A percentile compares a stretch with the other conserved stretches of the same genome.
Evolutionary conservation across 2,888 invertebrate genomes (phyloP).

Genomic region (Nasonia oneida): DNA sequence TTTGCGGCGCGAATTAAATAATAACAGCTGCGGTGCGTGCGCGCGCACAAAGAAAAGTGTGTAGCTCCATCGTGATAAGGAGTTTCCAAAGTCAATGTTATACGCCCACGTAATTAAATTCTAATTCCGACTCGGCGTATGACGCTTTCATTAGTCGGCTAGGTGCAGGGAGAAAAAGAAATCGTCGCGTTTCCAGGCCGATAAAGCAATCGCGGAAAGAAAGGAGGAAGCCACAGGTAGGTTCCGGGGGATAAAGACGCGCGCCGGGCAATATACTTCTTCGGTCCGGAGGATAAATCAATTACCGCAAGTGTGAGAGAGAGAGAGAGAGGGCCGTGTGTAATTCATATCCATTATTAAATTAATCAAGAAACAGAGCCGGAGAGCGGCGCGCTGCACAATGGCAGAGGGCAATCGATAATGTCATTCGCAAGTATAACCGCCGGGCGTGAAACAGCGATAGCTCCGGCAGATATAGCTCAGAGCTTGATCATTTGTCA

Average conservation of each 20-base stretch:
- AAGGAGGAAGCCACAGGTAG: not conserved
- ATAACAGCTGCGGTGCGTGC: not conserved
- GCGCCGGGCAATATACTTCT: not conserved
- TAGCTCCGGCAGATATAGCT: conserved; percentile 52
- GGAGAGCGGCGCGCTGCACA: not conserved
- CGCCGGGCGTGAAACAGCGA: conserved; percentile 49
- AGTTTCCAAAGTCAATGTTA: conserved; percentile 1
- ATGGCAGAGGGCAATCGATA: conserved; percentile 55
- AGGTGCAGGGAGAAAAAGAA: not conserved
- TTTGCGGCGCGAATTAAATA: not conserved
- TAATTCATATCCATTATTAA: conserved; percentile 58
- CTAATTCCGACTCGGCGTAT: not conserved
- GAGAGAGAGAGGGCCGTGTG: not conserved
- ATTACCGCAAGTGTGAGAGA: conserved; percentile 8
- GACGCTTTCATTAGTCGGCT: not conserved
- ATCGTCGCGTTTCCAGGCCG: not conserved
- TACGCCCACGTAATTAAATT: not conserved
- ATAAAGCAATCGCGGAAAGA: not conserved
- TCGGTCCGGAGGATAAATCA: conserved; percentile 38
- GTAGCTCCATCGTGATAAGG: not conserved
- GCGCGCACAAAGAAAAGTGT: not conserved
- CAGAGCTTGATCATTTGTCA: conserved; percentile 56
- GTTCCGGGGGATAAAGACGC: not conserved
- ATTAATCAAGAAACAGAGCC: conserved; percentile 57
- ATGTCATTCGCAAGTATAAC: conserved; percentile 56